Evolutionary conservation across 2,797 vertebrate species (phyloP), one percentile per base, ranked within the genome.

Genomic region (Cryptoprocta ferox): DNA sequence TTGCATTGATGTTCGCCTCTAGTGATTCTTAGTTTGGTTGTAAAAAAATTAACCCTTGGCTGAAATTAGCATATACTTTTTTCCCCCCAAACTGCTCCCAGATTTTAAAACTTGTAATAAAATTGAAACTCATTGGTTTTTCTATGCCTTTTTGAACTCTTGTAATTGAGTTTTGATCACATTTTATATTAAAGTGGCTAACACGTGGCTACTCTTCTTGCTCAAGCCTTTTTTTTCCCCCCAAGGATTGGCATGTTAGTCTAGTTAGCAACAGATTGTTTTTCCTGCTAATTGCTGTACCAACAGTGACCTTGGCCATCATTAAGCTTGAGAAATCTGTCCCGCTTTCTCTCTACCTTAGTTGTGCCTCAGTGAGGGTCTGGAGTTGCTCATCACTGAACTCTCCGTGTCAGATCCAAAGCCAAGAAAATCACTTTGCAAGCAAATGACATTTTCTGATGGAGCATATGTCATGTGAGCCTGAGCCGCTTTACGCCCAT

Each of bases 171-270:
- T 59, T 91, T 93, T 91, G 89, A 91, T 97, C 63, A 82, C 56
- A 65, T 95, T 98, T 96, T 93, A 24, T 96, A 97, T 96, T 97
- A 97, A 97, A 98, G 97, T 97, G 97, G 97, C 97, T 97, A 65
- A 96, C 94, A 83, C 30, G 3, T 93, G 94, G 88, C 91, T 97
- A 83, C 92, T 96, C 18, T 83, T 35, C 56, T 10, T 70, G 87
- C 95, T 80, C 75, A 53, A 96, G 88, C 19, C 37, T 42, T 95
- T 82, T 71, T 73, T 78, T 50, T 59, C n/a, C n/a, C n/a, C n/a
- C n/a, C 37, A 71, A 86, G 87, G 70, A 48, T 39, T 84, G 66
- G 39, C 75, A 28, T 26, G 78, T 85, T 83, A 53, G 8, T 71
- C 30, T 91, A 11, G 56, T 84, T 16, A 37, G 78, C 48, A n/a